Base-by-base conservation (phyloP, 2,797 vertebrate genomes). In the Salarias fasciatus region DNA sequence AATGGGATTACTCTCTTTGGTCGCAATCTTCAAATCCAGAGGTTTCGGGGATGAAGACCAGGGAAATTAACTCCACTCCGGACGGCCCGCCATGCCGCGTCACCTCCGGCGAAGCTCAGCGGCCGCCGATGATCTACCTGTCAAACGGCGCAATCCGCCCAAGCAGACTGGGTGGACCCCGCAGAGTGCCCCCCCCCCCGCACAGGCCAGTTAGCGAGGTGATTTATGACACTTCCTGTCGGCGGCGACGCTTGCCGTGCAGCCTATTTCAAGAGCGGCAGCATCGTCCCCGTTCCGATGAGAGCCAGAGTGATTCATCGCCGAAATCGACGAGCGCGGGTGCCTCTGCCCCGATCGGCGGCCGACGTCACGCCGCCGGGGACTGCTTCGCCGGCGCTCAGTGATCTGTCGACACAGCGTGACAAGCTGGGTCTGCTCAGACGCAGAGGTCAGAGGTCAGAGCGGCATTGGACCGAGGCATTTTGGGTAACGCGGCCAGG, bases 301-400 rank as follows among this genome's bases (percentile, higher is more conserved):
- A 74, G 62, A 31, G 18, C 18, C 8, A 54, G 59, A 69, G 83
- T 78, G 72, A 81, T 75, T 85, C 62, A 79, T 79, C 4, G 2
- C 14, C 37, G 8, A 65, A 36, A 24, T 46, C 59, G 18, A 55
- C 12, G 14, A 49, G 42, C 66, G 14, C 5, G 33, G 42, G 41
- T 54, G 70, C 77, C 73, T n/a, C n/a, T n/a, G n/a, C n/a, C n/a
- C n/a, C n/a, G n/a, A n/a, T n/a, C n/a, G n/a, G n/a, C n/a, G n/a
- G n/a, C n/a, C n/a, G n/a, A n/a, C n/a, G n/a, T n/a, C n/a, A n/a
- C n/a, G n/a, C n/a, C n/a, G n/a, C n/a, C n/a, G n/a, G n/a, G 35
- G 13, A 52, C 31, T 12, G 53, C 31, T 31, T 43, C 35, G 29
- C 60, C 14, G 33, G 61, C 28, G 24, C 18, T 53, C 36, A 47